Evolutionary conservation across 2,797 vertebrate species (phyloP), one percentile per base, ranked within the genome.

Genomic region (Ciconia nigra): DNA sequence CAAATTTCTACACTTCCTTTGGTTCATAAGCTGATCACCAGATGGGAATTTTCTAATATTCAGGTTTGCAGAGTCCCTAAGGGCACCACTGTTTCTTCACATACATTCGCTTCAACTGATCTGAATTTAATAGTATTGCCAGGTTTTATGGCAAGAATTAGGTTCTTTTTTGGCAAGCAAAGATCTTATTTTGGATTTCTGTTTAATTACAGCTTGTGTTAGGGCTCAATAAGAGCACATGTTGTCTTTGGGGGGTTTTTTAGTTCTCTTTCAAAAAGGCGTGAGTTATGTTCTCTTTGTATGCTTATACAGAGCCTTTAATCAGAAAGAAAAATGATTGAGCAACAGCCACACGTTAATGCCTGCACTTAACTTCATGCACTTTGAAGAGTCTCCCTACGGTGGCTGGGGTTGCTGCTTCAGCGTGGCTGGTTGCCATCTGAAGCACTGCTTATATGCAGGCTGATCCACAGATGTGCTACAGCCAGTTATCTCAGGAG

Each of bases 1-100:
- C 67, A 91, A 89, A 96, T 96, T 96, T 96, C 89, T 96, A 87
- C 52, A 88, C 92, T 96, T 97, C 93, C 92, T 93, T 96, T 76
- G 65, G 86, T 94, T 87, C 61, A 44, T 83, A 95, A 95, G 90
- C 95, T 93, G 95, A 97, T 96, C 78, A 81, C 89, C 92, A 94
- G 79, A 96, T 93, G 92, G 94, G 89, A 91, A 78, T 95, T 93
- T 95, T 95, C 87, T 96, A 96, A 97, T 91, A 92, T 76, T 87
- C 84, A 91, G 81, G 71, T 94, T 58, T 87, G 59, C 44, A 58
- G 67, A 87, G 59, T 95, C 88, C 86, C 93, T 69, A 71, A 83
- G 90, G 93, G 81, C 69, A 93, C 62, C 82, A 51, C 67, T 83
- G 47, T 78, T 96, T 89, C 87, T 91, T 89, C 87, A 55, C 1